A percentile compares a stretch with the other conserved stretches of the same genome.
These are phyloP conservation scores for Arothron firmamentum DNA, from an alignment of 2,113 vertebrate genomes.

Conservation along the genomic window DNA sequence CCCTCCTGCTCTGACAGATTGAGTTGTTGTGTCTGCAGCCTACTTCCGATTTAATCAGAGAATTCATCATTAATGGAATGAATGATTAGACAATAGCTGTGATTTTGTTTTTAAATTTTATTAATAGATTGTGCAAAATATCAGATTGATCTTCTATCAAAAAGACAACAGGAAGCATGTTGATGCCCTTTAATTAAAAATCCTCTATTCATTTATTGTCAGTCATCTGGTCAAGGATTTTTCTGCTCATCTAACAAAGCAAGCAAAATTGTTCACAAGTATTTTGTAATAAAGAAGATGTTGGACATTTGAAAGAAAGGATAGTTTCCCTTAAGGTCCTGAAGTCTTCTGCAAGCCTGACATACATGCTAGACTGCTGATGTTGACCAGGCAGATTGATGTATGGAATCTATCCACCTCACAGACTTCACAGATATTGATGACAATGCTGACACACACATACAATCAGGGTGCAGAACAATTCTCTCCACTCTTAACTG, in stretches of 20 bases:
- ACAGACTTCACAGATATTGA: conserved; percentile 47
- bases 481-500: conserved; percentile 27
- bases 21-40: conserved; percentile 40
- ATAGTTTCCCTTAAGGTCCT: too few species aligned
- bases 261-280: too few species aligned
- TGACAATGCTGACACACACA: conserved; percentile 32
- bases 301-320: too few species aligned
- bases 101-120: too few species aligned
- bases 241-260: too few species aligned
- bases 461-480: conserved; percentile 26
- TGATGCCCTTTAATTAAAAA: background rate
- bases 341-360: conserved; percentile 1
- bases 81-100: too few species aligned
- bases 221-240: too few species aligned
- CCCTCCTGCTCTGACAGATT: conserved; percentile 44
- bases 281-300: too few species aligned
- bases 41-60: background rate
- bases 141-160: conserved; percentile 48
- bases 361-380: conserved; percentile 44
- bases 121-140: conserved; percentile 15
- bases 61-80: too few species aligned
- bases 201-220: too few species aligned
- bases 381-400: conserved; percentile 43
- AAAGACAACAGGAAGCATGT: conserved; percentile 14
- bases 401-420: conserved; percentile 43